Percentiles rank a stretch among this genome's conserved stretches.
phyloP scores from a whole-genome alignment of 1,140 invertebrate genomes.

The Leptoteleia sp. region DNA sequence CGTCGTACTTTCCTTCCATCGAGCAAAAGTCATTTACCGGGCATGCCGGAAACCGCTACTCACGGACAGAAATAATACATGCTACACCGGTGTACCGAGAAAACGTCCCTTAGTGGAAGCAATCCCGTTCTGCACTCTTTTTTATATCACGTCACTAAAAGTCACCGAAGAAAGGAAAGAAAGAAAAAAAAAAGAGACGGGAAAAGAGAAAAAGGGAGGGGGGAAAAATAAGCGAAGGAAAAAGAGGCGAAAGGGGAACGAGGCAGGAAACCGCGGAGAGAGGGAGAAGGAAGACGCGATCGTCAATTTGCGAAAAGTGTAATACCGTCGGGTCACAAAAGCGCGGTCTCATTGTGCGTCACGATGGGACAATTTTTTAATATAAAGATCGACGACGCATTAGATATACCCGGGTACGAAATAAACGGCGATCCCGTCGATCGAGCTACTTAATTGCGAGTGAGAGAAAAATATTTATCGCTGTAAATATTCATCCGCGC shows the following conservation, averaged over 20 bases:
- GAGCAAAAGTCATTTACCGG: slow-evolving; percentile 61
- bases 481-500: slow-evolving; percentile 9
- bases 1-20: slow-evolving; percentile 42
- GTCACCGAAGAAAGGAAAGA: slow-evolving; percentile 42
- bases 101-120: slow-evolving; percentile 58
- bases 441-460: slow-evolving; percentile 13
- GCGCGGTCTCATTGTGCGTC: slow-evolving; percentile 5
- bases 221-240: slow-evolving; percentile 1
- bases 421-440: neutral
- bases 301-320: slow-evolving; percentile 51
- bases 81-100: slow-evolving; percentile 49
- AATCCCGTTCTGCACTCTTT: slow-evolving; percentile 63
- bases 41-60: slow-evolving; percentile 58
- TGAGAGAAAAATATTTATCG: slow-evolving; percentile 9
- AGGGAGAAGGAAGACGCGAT: too few species aligned
- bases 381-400: slow-evolving; percentile 2
- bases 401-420: too few species aligned
- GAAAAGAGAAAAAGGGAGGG: neutral
- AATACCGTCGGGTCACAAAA: slow-evolving; percentile 30
- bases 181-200: slow-evolving; percentile 18
- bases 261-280: too few species aligned
- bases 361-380: slow-evolving; percentile 21
- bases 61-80: slow-evolving; percentile 62
- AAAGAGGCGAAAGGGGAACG: too few species aligned
- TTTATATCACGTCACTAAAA: slow-evolving; percentile 59